Evolutionary conservation across 2,113 vertebrate genomes (phyloP).

Genomic region (Axis porcinus): DNA sequence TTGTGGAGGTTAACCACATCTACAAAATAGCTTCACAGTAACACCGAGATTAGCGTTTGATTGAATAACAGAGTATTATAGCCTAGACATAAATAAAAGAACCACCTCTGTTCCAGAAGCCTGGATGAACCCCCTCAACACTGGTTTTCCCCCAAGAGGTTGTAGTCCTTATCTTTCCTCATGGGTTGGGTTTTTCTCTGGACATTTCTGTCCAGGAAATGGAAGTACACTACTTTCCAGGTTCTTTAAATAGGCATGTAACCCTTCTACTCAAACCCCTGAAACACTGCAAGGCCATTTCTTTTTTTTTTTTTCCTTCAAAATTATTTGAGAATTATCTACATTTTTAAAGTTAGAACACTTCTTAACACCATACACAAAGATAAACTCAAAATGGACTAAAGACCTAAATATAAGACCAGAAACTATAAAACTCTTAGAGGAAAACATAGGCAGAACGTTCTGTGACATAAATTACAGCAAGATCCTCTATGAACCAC

Average conservation of each 20-base stretch:
- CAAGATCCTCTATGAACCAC: neutral
- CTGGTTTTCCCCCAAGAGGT: neutral
- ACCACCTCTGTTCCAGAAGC: neutral
- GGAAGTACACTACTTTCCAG: neutral
- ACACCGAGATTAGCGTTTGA: neutral
- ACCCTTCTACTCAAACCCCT: neutral
- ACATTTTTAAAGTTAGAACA: neutral
- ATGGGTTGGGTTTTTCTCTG: neutral
- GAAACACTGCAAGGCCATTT: neutral
- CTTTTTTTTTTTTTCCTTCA: neutral
- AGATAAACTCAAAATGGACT: neutral
- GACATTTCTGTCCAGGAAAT: neutral
- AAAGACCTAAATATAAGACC: neutral
- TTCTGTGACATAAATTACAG: neutral
- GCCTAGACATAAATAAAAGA: neutral
- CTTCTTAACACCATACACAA: neutral
- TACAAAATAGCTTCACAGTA: neutral
- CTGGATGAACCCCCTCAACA: neutral
- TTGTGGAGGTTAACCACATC: neutral
- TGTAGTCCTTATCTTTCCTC: neutral
- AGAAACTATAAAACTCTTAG: neutral
- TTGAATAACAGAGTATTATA: neutral
- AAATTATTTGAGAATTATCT: neutral
- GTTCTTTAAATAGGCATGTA: neutral
- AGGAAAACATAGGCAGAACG: neutral